Evolutionary conservation across 1,140 invertebrate species (phyloP).

Genomic region (Bombus ignitus): DNA sequence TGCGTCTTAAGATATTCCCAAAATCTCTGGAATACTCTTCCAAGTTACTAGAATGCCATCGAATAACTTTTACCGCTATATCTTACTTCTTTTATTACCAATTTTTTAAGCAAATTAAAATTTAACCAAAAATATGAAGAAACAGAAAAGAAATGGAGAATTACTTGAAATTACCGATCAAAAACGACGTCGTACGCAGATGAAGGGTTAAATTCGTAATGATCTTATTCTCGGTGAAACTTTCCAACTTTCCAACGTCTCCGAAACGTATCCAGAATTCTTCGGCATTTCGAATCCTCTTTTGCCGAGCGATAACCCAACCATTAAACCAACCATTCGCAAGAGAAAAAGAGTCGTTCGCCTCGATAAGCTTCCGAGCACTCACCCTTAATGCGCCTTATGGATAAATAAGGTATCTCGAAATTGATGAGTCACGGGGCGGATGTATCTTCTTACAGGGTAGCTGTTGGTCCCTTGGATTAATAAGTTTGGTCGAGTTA

Average conservation of each 20-base stretch:
- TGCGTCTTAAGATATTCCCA: too few species aligned
- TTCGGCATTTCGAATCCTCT: not conserved
- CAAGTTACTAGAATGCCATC: too few species aligned
- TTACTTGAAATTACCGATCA: too few species aligned
- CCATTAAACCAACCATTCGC: not conserved
- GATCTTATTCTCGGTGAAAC: not conserved
- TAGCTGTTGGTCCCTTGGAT: not conserved
- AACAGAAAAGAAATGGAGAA: too few species aligned
- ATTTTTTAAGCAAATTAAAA: too few species aligned
- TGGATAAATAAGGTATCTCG: conserved; percentile 41
- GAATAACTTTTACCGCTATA: too few species aligned
- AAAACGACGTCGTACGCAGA: too few species aligned
- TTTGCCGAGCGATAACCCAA: not conserved
- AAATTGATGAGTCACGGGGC: conserved; percentile 58
- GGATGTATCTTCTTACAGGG: conserved; percentile 61
- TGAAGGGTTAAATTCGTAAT: too few species aligned
- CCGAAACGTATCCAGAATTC: too few species aligned
- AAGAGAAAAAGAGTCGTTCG: not conserved
- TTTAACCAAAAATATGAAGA: too few species aligned
- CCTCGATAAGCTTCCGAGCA: not conserved
- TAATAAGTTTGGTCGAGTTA: conserved; percentile 57
- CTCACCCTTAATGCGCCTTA: conserved; percentile 26
- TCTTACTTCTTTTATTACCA: too few species aligned
- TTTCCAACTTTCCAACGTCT: not conserved
- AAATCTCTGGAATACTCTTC: too few species aligned